Evolutionary conservation across 2,113 vertebrate species (phyloP).

Genomic region (Semnopithecus entellus): DNA sequence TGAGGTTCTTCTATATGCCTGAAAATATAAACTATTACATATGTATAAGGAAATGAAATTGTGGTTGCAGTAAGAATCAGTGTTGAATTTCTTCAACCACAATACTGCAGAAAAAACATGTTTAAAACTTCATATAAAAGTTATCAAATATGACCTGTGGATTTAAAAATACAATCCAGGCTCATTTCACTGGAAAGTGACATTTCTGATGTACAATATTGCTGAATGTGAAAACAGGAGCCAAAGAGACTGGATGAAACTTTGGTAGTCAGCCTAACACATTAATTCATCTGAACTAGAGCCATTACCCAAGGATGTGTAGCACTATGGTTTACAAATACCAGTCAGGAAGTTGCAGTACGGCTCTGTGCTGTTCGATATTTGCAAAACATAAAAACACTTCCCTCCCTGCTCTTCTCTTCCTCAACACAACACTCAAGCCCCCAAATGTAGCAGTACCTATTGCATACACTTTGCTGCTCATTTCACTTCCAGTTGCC

Average conservation of each 20-base stretch:
- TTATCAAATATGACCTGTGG: slow-evolving; percentile 81
- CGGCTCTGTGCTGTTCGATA: slow-evolving; percentile 39
- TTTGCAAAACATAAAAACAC: slow-evolving; percentile 46
- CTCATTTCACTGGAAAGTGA: slow-evolving; percentile 77
- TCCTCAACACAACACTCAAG: not conserved
- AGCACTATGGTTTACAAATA: not conserved
- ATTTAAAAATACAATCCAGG: slow-evolving; percentile 84
- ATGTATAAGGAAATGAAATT: slow-evolving; percentile 78
- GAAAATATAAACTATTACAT: slow-evolving; percentile 80
- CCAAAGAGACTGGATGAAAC: slow-evolving; percentile 76
- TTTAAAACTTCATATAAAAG: slow-evolving; percentile 85
- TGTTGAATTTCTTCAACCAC: slow-evolving; percentile 77
- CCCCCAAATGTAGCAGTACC: not conserved
- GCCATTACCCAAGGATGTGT: slow-evolving; percentile 48
- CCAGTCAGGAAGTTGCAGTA: slow-evolving; percentile 1
- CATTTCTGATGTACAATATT: slow-evolving; percentile 83
- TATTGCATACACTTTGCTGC: slow-evolving; percentile 56
- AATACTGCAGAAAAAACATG: slow-evolving; percentile 75
- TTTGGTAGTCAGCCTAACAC: slow-evolving; percentile 85
- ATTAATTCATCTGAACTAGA: slow-evolving; percentile 54
- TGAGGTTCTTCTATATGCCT: slow-evolving; percentile 71
- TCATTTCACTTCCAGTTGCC: slow-evolving; percentile 69
- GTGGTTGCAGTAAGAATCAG: slow-evolving; percentile 79
- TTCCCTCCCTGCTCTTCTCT: slow-evolving; percentile 66
- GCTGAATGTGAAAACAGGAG: slow-evolving; percentile 84